phyloP scores from a whole-genome alignment of 2,888 invertebrate genomes.

The Polyploca ridens region DNA sequence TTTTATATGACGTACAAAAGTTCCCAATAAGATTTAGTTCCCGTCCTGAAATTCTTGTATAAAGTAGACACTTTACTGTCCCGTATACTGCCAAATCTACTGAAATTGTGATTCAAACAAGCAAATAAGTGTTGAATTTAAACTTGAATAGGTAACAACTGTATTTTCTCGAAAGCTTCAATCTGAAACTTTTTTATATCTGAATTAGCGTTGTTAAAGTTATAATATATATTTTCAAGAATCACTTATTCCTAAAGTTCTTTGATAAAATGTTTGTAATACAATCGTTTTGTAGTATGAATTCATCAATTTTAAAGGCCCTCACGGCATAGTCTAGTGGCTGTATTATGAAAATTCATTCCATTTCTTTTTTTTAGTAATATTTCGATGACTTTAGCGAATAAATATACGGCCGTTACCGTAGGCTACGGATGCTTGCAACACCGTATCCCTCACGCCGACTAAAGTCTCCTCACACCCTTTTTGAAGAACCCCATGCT shows the following conservation, averaged over 20 bases:
- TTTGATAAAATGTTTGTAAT: background rate
- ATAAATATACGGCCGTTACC: too few relatives aligned
- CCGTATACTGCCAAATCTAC: background rate
- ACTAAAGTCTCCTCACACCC: too few relatives aligned
- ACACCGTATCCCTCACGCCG: too few relatives aligned
- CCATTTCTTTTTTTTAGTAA: too few relatives aligned
- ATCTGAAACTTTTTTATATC: background rate
- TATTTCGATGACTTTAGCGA: too few relatives aligned
- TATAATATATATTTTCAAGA: background rate
- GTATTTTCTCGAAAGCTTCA: background rate
- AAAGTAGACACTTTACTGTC: background rate
- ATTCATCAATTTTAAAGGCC: too few relatives aligned
- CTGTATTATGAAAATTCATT: too few relatives aligned
- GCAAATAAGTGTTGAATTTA: slow-evolving; percentile 1
- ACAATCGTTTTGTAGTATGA: background rate
- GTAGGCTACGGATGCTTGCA: too few relatives aligned
- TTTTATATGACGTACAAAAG: slow-evolving; percentile 6
- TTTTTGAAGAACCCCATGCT: too few relatives aligned
- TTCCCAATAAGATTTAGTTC: slow-evolving; percentile 5
- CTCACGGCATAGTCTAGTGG: too few relatives aligned
- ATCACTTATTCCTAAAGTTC: background rate
- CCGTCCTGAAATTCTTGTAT: background rate
- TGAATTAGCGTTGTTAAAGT: background rate
- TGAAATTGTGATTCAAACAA: slow-evolving; percentile 2
- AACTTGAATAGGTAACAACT: background rate